Conservation (phyloP, 2,888 invertebrate species). For the Celastrina argiolus region DNA sequence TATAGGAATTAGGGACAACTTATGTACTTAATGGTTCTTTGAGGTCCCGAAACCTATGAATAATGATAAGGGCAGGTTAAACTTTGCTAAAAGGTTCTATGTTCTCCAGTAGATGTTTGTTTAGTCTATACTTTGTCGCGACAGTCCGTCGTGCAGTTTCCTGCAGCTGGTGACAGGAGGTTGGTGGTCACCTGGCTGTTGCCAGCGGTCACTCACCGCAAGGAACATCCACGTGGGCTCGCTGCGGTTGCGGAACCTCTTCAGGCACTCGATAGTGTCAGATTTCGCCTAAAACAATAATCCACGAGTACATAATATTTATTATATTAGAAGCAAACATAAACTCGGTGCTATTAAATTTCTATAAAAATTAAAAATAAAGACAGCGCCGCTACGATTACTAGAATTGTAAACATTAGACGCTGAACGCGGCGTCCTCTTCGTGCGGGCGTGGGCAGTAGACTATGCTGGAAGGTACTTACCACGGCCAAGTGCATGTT, state of each 20-base stretch:
- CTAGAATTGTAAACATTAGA: too few relatives aligned
- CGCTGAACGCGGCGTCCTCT: too few relatives aligned
- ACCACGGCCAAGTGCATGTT: conserved; percentile 87
- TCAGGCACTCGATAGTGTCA: conserved; percentile 84
- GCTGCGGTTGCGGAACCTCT: conserved; percentile 87
- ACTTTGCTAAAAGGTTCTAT: too few relatives aligned
- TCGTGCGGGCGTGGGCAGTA: too few relatives aligned
- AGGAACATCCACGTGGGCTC: conserved; percentile 95
- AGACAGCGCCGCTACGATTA: too few relatives aligned
- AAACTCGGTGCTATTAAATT: too few relatives aligned
- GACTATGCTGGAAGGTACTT: conserved; percentile 38
- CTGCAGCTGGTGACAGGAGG: not conserved
- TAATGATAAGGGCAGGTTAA: too few relatives aligned
- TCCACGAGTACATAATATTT: not conserved
- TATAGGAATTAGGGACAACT: not conserved
- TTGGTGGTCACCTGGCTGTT: not conserved
- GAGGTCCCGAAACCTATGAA: too few relatives aligned
- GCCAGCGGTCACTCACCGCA: conserved; percentile 75
- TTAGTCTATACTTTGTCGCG: too few relatives aligned
- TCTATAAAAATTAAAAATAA: too few relatives aligned
- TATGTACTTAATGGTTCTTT: not conserved
- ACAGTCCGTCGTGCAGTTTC: too few relatives aligned
- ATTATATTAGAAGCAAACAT: not conserved
- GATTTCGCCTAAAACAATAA: conserved; percentile 82
- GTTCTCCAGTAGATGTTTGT: too few relatives aligned